Conservation (phyloP, 2,113 vertebrate genomes). For the Melanostigma gelatinosum region DNA sequence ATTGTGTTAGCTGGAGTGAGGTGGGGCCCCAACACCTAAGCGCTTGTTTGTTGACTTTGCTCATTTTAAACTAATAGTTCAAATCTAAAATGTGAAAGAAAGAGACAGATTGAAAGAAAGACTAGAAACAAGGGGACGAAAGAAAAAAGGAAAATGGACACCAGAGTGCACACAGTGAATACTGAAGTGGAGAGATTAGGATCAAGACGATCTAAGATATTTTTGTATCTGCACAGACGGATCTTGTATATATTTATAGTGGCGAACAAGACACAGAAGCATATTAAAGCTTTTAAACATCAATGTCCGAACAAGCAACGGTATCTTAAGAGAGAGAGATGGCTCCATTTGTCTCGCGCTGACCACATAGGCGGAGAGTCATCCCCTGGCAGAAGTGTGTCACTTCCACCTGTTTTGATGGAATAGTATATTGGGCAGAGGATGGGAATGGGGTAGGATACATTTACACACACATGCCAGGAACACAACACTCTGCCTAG, state of each 20-base stretch:
- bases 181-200: not conserved
- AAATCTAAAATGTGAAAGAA: constrained; percentile 31
- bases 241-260: constrained; percentile 23
- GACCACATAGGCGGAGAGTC: constrained; percentile 64
- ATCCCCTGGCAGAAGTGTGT: constrained; percentile 79
- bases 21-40: constrained; percentile 67
- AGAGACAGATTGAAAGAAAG: not conserved
- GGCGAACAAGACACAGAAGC: constrained; percentile 1
- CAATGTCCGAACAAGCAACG: constrained; percentile 19
- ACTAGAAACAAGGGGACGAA: not conserved
- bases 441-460: constrained; percentile 79
- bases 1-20: constrained; percentile 74
- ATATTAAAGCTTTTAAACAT: constrained; percentile 31
- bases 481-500: constrained; percentile 79
- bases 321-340: constrained; percentile 28
- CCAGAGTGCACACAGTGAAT: not conserved
- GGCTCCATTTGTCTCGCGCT: constrained; percentile 48
- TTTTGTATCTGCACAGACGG: constrained; percentile 7
- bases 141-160: not conserved
- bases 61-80: constrained; percentile 40
- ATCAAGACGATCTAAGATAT: constrained; percentile 8
- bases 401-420: constrained; percentile 83
- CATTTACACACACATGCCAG: constrained; percentile 80
- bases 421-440: constrained; percentile 80
- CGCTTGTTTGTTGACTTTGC: constrained; percentile 67